Percentiles rank a stretch among this genome's conserved stretches.
These are phyloP conservation scores for Teleiodes luculella DNA, from an alignment of 2,888 invertebrate genomes.

Conservation along the genomic window DNA sequence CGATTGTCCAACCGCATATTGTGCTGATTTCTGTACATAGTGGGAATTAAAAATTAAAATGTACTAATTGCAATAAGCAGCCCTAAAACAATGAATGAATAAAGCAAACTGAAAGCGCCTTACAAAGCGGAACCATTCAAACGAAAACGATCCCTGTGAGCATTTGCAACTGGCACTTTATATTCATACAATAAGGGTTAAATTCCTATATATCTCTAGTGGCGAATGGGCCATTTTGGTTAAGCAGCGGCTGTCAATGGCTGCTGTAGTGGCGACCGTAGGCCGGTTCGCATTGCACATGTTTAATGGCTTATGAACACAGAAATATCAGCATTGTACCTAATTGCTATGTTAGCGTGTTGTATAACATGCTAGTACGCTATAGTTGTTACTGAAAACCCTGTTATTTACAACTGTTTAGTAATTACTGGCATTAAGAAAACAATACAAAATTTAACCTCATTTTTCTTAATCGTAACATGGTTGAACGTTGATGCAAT, in stretches of 20 bases:
- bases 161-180: not conserved
- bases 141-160: not conserved
- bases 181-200: not conserved
- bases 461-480: too few relatives aligned
- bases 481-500: too few relatives aligned
- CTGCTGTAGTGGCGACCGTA: too few relatives aligned
- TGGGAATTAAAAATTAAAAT: too few relatives aligned
- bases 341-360: constrained; percentile 1
- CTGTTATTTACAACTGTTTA: not conserved
- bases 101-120: constrained; percentile 29
- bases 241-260: not conserved
- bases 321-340: not conserved
- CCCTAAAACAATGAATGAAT: constrained; percentile 30
- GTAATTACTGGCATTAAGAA: too few relatives aligned
- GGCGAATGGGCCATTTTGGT: not conserved
- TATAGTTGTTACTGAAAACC: not conserved
- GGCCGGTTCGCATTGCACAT: constrained; percentile 1
- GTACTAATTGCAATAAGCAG: not conserved
- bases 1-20: too few relatives aligned
- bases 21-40: too few relatives aligned
- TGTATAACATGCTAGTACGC: not conserved
- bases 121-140: constrained; percentile 32
- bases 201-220: not conserved
- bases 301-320: constrained; percentile 2
- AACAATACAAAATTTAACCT: too few relatives aligned